Evolutionary conservation across 2,113 vertebrate genomes (phyloP), one percentile per base, ranked within the genome.

Genomic region (Gasterosteus nipponicus): DNA sequence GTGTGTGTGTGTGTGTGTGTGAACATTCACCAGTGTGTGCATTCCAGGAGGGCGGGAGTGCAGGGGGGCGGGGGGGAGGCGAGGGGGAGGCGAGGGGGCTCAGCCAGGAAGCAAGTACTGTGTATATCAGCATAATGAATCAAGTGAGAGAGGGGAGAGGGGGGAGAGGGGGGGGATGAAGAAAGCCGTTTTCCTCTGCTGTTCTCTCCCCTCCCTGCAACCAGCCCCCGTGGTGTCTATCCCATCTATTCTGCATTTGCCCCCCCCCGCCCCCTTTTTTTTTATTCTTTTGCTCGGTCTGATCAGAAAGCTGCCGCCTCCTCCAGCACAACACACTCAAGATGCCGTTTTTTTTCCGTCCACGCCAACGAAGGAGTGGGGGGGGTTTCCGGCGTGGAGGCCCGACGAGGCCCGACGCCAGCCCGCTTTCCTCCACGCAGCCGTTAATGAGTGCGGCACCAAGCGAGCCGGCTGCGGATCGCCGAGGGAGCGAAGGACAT

Each of bases 71-170:
- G 42, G 42, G 12, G 9, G 10, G 42, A 10, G 12, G 90, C 22
- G 22, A 26, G 22, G 22, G 22, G 22, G 22, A 1, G 22, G 22
- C 22, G 22, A 26, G 22, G 22, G 92, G 86, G 90, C 88, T 90
- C 87, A 89, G 88, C 93, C 92, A 91, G 92, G 90, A 93, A 94
- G 92, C 92, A 93, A 94, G 94, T 92, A 92, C 92, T 94, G 91
- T 94, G 93, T 91, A 93, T 94, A 94, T 94, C 94, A 94, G 94
- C 94, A 95, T 94, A 95, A 95, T 94, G 93, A 94, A 94, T 94
- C 91, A 93, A 91, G 91, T 89, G 91, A 80, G 84, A 78, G 85
- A 86, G 86, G 72, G 67, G 78, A 64, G 76, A 75, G 46, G 83
- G 57, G 62, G 61, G 80, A 66, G 69, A 78, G 33, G 87, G 71